A percentile compares a stretch with the other conserved stretches of the same genome.
Evolutionary conservation across 2,113 vertebrate genomes (phyloP).

Genomic region (Istiophorus platypterus): DNA sequence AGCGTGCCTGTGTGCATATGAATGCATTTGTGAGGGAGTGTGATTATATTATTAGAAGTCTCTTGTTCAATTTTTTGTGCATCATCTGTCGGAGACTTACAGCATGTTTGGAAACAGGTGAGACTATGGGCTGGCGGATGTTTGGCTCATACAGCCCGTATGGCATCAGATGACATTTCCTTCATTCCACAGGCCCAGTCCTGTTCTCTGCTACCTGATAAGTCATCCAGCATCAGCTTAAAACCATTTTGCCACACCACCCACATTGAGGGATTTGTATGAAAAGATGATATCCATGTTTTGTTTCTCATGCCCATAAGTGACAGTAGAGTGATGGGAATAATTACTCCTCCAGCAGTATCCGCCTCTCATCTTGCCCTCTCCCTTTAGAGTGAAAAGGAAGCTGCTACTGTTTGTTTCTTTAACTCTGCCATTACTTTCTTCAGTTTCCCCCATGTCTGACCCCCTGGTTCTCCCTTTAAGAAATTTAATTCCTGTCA

Average conservation of each 20-base stretch:
- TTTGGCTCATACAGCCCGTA: slow-evolving; percentile 68
- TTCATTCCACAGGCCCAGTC: slow-evolving; percentile 73
- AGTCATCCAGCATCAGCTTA: slow-evolving; percentile 63
- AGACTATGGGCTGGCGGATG: slow-evolving; percentile 72
- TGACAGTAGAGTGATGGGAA: slow-evolving; percentile 58
- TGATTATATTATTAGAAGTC: slow-evolving; percentile 24
- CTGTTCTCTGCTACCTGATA: slow-evolving; percentile 67
- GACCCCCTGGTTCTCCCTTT: neutral
- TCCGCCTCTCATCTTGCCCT: slow-evolving; percentile 28
- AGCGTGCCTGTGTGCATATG: neutral
- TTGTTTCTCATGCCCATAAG: slow-evolving; percentile 58
- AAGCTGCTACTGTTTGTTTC: slow-evolving; percentile 33
- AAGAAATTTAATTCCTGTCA: neutral
- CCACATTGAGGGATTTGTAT: slow-evolving; percentile 61
- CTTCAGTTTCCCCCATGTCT: neutral
- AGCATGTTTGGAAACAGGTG: slow-evolving; percentile 47
- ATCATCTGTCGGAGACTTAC: slow-evolving; percentile 39
- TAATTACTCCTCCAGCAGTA: slow-evolving; percentile 20
- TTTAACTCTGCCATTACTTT: slow-evolving; percentile 1
- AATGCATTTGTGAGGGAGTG: slow-evolving; percentile 21
- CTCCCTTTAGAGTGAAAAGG: slow-evolving; percentile 26
- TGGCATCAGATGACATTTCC: slow-evolving; percentile 75
- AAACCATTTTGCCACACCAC: slow-evolving; percentile 69
- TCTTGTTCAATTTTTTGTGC: slow-evolving; percentile 44
- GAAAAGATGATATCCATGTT: slow-evolving; percentile 65